Evolutionary conservation across 1,140 invertebrate genomes (phyloP).

Genomic region (Heterodera schachtii): DNA sequence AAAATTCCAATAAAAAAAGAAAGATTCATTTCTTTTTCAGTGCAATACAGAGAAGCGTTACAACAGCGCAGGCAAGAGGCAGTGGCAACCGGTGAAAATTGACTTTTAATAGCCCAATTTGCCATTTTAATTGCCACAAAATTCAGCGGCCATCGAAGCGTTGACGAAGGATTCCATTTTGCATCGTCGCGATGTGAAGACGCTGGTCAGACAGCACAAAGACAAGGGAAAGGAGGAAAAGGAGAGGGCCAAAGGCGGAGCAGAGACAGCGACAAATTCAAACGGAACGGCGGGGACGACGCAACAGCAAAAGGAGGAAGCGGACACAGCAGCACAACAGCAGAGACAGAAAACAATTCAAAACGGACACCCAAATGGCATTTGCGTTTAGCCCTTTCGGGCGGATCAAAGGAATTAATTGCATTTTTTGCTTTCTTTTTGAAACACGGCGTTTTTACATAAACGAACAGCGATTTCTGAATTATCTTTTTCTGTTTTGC

Average conservation of each 20-base stretch:
- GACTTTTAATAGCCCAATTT: background rate
- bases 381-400: background rate
- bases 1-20: too few species aligned
- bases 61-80: slow-evolving; percentile 65
- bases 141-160: slow-evolving; percentile 62
- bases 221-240: slow-evolving; percentile 46
- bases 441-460: too few species aligned
- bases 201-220: slow-evolving; percentile 64
- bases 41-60: slow-evolving; percentile 66
- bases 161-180: slow-evolving; percentile 65
- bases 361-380: background rate
- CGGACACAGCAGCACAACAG: background rate
- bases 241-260: slow-evolving; percentile 3
- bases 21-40: slow-evolving; percentile 43
- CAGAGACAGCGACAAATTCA: background rate
- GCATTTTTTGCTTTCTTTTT: slow-evolving; percentile 2
- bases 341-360: too few species aligned
- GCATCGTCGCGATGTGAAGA: slow-evolving; percentile 64
- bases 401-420: too few species aligned
- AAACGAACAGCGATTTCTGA: too few species aligned
- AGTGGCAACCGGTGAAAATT: slow-evolving; percentile 52
- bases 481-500: too few species aligned
- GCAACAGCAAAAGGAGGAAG: background rate
- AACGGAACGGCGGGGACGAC: background rate
- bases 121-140: background rate